Evolutionary conservation across 2,888 invertebrate species (phyloP).

Genomic region (Biston stratarius): DNA sequence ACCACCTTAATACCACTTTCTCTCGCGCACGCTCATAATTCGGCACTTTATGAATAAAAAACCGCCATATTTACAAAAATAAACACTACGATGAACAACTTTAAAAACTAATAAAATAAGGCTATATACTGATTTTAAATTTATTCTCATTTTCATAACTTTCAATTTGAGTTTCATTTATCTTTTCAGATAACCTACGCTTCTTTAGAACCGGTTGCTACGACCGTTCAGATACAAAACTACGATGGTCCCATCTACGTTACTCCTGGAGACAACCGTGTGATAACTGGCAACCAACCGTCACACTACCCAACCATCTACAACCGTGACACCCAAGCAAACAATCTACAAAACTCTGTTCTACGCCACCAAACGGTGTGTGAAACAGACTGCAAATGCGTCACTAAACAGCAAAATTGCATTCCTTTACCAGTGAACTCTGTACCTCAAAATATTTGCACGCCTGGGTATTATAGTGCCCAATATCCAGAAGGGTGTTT

Average conservation of each 20-base stretch:
- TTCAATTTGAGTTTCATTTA: not conserved
- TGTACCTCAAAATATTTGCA: conserved; percentile 31
- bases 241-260: conserved; percentile 65
- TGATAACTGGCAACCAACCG: conserved; percentile 33
- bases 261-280: conserved; percentile 27
- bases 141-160: too few species aligned
- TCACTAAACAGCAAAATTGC: conserved; percentile 32
- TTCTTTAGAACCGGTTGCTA: conserved; percentile 48
- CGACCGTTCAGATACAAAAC: conserved; percentile 65
- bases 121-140: too few species aligned
- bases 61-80: too few species aligned
- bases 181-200: conserved; percentile 53
- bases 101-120: too few species aligned
- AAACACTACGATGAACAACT: too few species aligned
- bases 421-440: conserved; percentile 33
- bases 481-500: conserved; percentile 36
- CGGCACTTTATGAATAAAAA: too few species aligned
- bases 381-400: conserved; percentile 43
- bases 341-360: conserved; percentile 18
- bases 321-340: conserved; percentile 28
- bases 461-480: conserved; percentile 8
- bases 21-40: too few species aligned
- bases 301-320: conserved; percentile 34
- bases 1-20: too few species aligned
- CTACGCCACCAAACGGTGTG: conserved; percentile 32